phyloP scores from a whole-genome alignment of 2,797 vertebrate genomes.

The Neosilurus mollespiculum region DNA sequence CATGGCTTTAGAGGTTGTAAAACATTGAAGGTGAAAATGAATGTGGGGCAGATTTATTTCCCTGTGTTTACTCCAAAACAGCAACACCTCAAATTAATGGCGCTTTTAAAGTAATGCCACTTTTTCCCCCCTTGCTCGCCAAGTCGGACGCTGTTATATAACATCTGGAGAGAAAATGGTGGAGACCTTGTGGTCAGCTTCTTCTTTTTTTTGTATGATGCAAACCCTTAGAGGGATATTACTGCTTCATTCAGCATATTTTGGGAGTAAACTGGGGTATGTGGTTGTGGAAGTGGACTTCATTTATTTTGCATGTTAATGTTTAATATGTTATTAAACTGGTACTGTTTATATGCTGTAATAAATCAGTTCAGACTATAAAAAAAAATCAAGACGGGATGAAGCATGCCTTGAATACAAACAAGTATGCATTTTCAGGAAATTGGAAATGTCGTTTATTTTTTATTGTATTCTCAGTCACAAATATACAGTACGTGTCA shows the following conservation, averaged over 20 bases:
- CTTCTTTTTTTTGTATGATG: background rate
- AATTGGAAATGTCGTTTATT: background rate
- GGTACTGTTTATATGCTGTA: background rate
- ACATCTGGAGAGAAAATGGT: constrained; percentile 14
- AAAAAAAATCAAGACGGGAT: background rate
- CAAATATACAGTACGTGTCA: background rate
- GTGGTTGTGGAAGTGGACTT: background rate
- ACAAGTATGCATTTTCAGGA: background rate
- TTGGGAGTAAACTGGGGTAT: background rate
- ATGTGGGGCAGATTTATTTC: constrained; percentile 17
- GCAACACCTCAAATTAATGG: constrained; percentile 47
- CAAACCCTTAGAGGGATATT: background rate
- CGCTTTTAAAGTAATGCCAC: constrained; percentile 31
- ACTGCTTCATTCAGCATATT: constrained; percentile 21
- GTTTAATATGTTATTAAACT: background rate
- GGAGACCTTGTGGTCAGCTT: background rate
- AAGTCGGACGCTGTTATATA: background rate
- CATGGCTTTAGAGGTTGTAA: background rate
- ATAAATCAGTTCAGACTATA: background rate
- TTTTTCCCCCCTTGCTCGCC: background rate
- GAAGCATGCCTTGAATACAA: background rate
- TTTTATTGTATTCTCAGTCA: background rate
- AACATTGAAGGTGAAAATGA: constrained; percentile 24
- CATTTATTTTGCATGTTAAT: background rate
- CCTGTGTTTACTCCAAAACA: constrained; percentile 30